A percentile compares a stretch with the other conserved stretches of the same genome.
These are phyloP conservation scores for Tenebrosternarchus preto DNA, from an alignment of 2,113 vertebrate species.

Conservation along the genomic window DNA sequence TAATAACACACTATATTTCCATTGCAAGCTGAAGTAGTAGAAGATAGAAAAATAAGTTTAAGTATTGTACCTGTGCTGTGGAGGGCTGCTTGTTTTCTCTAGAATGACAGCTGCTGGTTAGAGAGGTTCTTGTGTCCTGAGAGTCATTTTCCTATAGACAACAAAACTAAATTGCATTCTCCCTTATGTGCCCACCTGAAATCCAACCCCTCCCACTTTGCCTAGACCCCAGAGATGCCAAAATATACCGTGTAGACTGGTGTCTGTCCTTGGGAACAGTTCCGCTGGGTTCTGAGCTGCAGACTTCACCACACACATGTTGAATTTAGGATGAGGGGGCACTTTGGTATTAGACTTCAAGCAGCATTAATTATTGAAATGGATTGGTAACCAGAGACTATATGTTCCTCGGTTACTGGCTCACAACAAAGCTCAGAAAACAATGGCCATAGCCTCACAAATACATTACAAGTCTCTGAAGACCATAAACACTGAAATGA, in stretches of 20 bases:
- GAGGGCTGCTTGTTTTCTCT: slow-evolving; percentile 63
- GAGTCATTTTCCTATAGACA: slow-evolving; percentile 65
- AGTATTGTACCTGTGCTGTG: slow-evolving; percentile 42
- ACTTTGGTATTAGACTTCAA: slow-evolving; percentile 70
- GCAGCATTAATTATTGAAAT: slow-evolving; percentile 76
- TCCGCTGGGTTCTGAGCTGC: neutral
- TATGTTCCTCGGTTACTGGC: slow-evolving; percentile 66
- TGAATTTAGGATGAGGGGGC: slow-evolving; percentile 56
- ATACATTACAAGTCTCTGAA: neutral
- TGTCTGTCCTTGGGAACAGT: neutral
- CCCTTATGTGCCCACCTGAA: neutral
- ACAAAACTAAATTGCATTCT: slow-evolving; percentile 15
- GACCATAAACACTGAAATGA: neutral
- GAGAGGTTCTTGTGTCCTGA: slow-evolving; percentile 66
- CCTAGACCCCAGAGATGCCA: neutral
- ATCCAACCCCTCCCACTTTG: neutral
- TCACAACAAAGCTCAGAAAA: slow-evolving; percentile 61
- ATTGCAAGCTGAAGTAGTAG: neutral
- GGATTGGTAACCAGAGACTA: slow-evolving; percentile 72
- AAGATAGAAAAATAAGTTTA: neutral
- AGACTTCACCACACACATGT: slow-evolving; percentile 18
- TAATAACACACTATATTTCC: neutral
- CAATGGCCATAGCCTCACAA: slow-evolving; percentile 46
- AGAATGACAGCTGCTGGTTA: slow-evolving; percentile 65
- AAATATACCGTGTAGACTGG: neutral